Conservation (phyloP, 2,797 vertebrate species). For the Trachurus trachurus region DNA sequence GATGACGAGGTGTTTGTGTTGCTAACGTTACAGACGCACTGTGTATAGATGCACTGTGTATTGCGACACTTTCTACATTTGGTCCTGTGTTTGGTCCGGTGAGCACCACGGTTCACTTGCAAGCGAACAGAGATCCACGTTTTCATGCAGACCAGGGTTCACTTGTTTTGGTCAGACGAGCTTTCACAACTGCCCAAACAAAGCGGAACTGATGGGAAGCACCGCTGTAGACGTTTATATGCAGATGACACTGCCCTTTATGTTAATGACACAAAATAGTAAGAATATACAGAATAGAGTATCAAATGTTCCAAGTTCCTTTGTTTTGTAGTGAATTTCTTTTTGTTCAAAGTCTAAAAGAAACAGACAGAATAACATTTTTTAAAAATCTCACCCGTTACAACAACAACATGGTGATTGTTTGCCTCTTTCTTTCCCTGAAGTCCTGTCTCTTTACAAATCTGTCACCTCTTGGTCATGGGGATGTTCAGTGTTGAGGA, state of each 20-base stretch:
- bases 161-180: no score
- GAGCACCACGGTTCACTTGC: no score
- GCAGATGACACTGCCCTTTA: conserved; percentile 46
- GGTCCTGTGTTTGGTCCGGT: no score
- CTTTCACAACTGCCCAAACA: no score
- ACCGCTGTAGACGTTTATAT: conserved; percentile 3
- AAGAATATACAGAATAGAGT: no score
- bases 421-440: not conserved
- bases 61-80: no score
- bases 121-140: no score
- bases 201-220: no score
- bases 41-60: no score
- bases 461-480: not conserved
- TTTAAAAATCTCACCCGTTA: not conserved
- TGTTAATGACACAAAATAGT: not conserved
- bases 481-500: not conserved
- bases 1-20: no score
- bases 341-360: not conserved
- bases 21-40: no score
- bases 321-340: not conserved
- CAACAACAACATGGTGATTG: not conserved
- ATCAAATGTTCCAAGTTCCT: not conserved
- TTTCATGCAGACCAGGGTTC: no score
- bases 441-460: not conserved
- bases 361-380: not conserved